Evolutionary conservation across 2,797 vertebrate species (phyloP).

Genomic region (Xerus rutilus): DNA sequence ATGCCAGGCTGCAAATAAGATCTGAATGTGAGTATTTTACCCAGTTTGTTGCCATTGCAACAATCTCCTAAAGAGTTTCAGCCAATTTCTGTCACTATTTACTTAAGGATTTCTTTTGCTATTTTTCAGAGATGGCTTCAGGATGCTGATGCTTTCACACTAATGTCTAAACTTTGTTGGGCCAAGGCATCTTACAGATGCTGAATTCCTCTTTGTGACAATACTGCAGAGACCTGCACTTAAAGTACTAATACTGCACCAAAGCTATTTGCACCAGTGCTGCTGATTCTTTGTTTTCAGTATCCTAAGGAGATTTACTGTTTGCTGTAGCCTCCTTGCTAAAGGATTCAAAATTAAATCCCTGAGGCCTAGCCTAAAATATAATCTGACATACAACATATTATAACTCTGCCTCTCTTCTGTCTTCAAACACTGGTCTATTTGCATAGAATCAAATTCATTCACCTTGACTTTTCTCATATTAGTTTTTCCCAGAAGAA

Average conservation of each 20-base stretch:
- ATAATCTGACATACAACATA: neutral
- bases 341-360: neutral
- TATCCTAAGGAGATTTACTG: slow-evolving; percentile 37
- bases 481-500: slow-evolving; percentile 23
- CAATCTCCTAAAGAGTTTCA: slow-evolving; percentile 1
- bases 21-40: slow-evolving; percentile 15
- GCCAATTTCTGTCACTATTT: neutral
- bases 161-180: neutral
- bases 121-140: neutral
- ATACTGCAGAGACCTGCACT: neutral
- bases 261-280: slow-evolving; percentile 17
- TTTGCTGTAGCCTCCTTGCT: slow-evolving; percentile 13
- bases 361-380: slow-evolving; percentile 4
- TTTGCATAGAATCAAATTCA: neutral
- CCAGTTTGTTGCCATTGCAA: neutral
- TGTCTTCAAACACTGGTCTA: neutral
- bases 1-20: no score
- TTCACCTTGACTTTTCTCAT: neutral
- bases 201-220: neutral
- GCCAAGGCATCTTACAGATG: neutral
- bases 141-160: neutral
- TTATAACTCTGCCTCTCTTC: neutral
- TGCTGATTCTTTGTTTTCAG: slow-evolving; percentile 44
- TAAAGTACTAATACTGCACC: neutral
- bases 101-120: neutral